Base-by-base conservation (phyloP, 2,888 invertebrate species). In the Agonopterix heracliana region DNA sequence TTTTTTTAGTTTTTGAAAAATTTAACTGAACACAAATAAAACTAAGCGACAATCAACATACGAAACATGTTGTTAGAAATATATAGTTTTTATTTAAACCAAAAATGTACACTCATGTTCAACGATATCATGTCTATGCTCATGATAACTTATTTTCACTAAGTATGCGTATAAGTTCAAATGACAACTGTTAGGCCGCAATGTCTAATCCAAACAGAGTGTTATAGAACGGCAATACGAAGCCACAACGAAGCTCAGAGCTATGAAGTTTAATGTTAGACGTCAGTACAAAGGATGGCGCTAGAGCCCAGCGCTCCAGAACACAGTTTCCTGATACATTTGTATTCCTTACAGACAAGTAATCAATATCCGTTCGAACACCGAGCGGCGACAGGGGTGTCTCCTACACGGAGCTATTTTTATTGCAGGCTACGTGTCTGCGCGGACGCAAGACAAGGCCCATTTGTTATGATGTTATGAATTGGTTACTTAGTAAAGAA, bases 341-440 rank as follows among this genome's bases (percentile, higher is more conserved):
- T 85, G 82, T 85, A 86, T 86, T 85, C 83, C 79, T 82, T 79
- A 79, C 81, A 81, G 82, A 81, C 81, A 75, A 81, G 82, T 78
- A 80, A 86, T 86, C 86, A 84, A 85, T 85, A 85, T 84, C 78
- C 71, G 75, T 81, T 81, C 61, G 71, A 75, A 65, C 74, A 68
- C 57, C 56, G 72, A 68, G 73, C 70, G 72, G 68, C 65, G 75
- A 77, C 74, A 71, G 70, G 67, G 67, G 57, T 75, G 78, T 81
- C 66, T 61, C 70, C 67, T 68, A 60, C 69, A 66, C 66, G 61
- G 52, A 63, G 61, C 66, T 61, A 79, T 78, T 78, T 77, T 78
- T 78, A 49, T 52, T 49, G 17, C 71, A 71, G 41, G 7, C 2
- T 41, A 64, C 60, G 59, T 59, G 52, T 54, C 52, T 55, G 46